A percentile compares a stretch with the other conserved stretches of the same genome.
These are phyloP conservation scores for Chironex yamaguchii DNA, from an alignment of 30 jellyfish, hydroid and myxozoan genomes.

Conservation along the genomic window DNA sequence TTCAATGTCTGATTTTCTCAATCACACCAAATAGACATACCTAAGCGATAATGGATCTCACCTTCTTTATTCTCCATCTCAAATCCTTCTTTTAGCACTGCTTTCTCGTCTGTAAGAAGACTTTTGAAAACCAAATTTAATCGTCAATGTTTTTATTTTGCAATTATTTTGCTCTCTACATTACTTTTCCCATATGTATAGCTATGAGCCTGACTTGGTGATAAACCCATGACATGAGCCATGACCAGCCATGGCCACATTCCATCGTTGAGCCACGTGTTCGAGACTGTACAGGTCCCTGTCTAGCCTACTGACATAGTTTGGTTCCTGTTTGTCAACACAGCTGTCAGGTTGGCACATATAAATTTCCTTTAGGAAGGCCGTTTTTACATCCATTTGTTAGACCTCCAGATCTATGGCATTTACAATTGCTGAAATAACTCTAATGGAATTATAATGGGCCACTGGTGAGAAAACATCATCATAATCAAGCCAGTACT, in stretches of 20 bases:
- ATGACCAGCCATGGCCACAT: conserved; percentile 32
- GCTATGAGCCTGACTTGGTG: conserved; percentile 28
- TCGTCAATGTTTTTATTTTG: conserved; percentile 46
- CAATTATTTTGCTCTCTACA: conserved; percentile 25
- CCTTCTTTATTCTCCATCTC: conserved; percentile 44
- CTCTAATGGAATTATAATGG: conserved; percentile 49
- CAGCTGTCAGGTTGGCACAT: conserved; percentile 71
- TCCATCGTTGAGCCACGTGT: conserved; percentile 76
- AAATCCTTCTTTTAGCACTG: conserved; percentile 17
- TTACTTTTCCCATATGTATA: conserved; percentile 32
- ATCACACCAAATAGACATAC: conserved; percentile 39
- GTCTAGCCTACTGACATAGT: conserved; percentile 48
- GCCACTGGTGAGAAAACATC: conserved; percentile 63
- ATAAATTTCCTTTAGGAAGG: conserved; percentile 61
- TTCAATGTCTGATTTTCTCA: conserved; percentile 29
- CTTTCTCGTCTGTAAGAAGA: too few relatives aligned
- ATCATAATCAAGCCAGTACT: too few relatives aligned
- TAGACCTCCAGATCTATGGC: conserved; percentile 35
- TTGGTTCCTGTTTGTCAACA: conserved; percentile 43
- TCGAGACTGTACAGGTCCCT: conserved; percentile 61
- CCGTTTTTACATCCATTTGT: conserved; percentile 73
- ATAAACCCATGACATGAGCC: conserved; percentile 34
- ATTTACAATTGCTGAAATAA: conserved; percentile 40
- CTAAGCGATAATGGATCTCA: conserved; percentile 48
- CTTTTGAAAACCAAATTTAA: conserved; percentile 37